phyloP scores from a whole-genome alignment of 2,888 invertebrate genomes.

The Beris morrisii region DNA sequence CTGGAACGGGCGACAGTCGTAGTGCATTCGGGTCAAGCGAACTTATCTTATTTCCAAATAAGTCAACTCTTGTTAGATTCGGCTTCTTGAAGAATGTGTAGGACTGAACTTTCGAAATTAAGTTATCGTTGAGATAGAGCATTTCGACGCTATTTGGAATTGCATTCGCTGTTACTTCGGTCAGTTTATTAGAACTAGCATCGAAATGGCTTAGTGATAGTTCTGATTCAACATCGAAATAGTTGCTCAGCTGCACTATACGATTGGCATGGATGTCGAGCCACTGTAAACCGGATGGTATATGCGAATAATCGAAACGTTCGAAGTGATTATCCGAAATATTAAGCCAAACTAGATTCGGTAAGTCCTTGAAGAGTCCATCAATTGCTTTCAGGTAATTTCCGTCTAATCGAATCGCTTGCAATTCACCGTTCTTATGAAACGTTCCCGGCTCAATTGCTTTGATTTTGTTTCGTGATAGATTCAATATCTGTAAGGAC shows the following conservation, averaged over 20 bases:
- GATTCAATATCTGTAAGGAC: constrained; percentile 80
- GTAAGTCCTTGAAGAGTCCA: constrained; percentile 79
- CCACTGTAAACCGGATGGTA: constrained; percentile 83
- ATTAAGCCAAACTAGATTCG: constrained; percentile 84
- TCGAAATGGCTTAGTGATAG: constrained; percentile 81
- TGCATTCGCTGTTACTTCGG: constrained; percentile 73
- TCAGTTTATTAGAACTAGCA: constrained; percentile 83
- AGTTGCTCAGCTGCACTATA: constrained; percentile 78
- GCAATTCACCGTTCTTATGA: constrained; percentile 73
- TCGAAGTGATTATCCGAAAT: constrained; percentile 88
- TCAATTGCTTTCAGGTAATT: constrained; percentile 82
- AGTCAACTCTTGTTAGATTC: constrained; percentile 87
- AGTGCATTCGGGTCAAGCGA: constrained; percentile 88
- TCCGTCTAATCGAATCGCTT: constrained; percentile 85
- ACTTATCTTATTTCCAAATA: constrained; percentile 89
- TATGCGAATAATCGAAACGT: constrained; percentile 85
- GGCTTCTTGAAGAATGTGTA: constrained; percentile 89
- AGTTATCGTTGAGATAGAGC: constrained; percentile 86
- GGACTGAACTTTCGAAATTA: constrained; percentile 81
- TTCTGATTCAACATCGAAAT: constrained; percentile 70
- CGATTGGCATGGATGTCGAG: constrained; percentile 87
- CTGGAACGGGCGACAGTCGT: constrained; percentile 77
- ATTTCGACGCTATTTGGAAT: constrained; percentile 84
- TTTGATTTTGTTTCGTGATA: constrained; percentile 82
- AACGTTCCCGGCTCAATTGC: constrained; percentile 79